These are phyloP conservation scores for Baronia brevicornis DNA, from an alignment of 2,888 invertebrate genomes.

Conservation along the genomic window DNA sequence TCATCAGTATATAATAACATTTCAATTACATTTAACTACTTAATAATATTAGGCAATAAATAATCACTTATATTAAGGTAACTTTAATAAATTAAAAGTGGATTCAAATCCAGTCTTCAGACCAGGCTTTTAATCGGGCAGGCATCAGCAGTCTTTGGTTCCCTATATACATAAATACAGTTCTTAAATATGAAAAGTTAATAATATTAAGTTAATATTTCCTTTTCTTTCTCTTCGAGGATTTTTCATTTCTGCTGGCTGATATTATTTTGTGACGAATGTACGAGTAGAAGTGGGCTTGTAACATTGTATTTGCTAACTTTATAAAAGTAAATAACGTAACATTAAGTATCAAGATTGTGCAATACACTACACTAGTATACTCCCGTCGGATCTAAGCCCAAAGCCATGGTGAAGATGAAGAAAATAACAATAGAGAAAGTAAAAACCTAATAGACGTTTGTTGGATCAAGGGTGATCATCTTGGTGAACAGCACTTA, in stretches of 20 bases:
- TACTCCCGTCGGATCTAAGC: constrained; percentile 53
- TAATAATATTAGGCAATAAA: constrained; percentile 64
- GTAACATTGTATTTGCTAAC: constrained; percentile 20
- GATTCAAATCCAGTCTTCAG: constrained; percentile 39
- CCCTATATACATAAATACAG: constrained; percentile 53
- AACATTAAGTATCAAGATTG: constrained; percentile 22
- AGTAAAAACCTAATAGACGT: constrained; percentile 31
- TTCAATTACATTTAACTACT: constrained; percentile 28
- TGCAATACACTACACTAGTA: constrained; percentile 31
- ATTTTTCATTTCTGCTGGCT: constrained; percentile 53
- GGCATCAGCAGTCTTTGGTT: constrained; percentile 68
- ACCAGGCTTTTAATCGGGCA: constrained; percentile 43
- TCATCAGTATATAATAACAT: constrained; percentile 18
- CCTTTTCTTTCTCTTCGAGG: constrained; percentile 61
- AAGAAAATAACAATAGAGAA: constrained; percentile 23
- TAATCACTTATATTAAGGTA: constrained; percentile 67
- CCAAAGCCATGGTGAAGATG: constrained; percentile 40
- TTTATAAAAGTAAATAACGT: constrained; percentile 20
- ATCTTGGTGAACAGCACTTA: constrained; percentile 25
- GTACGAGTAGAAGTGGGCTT: constrained; percentile 20
- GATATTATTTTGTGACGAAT: constrained; percentile 57
- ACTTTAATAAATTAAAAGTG: constrained; percentile 68
- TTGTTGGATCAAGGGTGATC: constrained; percentile 32
- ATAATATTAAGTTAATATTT: constrained; percentile 28
- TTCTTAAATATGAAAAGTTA: constrained; percentile 14